Percentiles rank a stretch among this genome's conserved stretches.
Evolutionary conservation across 1,140 invertebrate genomes (phyloP).

Genomic region (Oryzaephilus surinamensis): DNA sequence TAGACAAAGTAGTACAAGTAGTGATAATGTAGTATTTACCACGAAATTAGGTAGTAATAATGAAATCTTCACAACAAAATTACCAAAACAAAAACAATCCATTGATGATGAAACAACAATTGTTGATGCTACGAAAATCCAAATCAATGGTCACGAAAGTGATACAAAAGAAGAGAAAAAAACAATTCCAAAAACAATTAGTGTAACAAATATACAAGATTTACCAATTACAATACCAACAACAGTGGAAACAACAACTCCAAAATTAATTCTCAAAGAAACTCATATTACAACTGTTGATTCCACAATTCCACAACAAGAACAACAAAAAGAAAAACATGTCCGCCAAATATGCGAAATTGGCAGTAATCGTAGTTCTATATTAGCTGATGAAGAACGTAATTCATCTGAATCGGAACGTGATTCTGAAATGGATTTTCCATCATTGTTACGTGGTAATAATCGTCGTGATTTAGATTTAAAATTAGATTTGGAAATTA

Average conservation of each 20-base stretch:
- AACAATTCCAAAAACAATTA: constrained; percentile 4
- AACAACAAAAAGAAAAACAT: neutral
- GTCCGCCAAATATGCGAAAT: neutral
- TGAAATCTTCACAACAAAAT: constrained; percentile 31
- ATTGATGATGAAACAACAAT: constrained; percentile 5
- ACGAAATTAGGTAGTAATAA: constrained; percentile 31
- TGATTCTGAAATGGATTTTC: constrained; percentile 53
- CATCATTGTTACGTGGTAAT: too few species aligned
- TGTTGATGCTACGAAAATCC: neutral
- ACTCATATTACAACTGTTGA: too few species aligned
- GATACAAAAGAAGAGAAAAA: constrained; percentile 2
- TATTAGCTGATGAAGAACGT: constrained; percentile 40
- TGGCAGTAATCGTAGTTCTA: constrained; percentile 1
- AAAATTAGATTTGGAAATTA: constrained; percentile 32
- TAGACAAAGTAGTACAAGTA: constrained; percentile 31
- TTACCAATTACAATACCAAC: too few species aligned
- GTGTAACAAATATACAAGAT: constrained; percentile 1
- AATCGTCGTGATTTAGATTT: constrained; percentile 35
- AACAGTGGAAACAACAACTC: neutral
- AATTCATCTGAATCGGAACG: constrained; percentile 72
- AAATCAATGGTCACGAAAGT: neutral
- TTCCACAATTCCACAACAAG: too few species aligned
- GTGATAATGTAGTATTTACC: constrained; percentile 32
- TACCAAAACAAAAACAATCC: constrained; percentile 24
- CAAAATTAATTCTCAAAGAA: too few species aligned